Evolutionary conservation across 2,113 vertebrate genomes (phyloP).

Genomic region (Oxygymnocypris stewartii): DNA sequence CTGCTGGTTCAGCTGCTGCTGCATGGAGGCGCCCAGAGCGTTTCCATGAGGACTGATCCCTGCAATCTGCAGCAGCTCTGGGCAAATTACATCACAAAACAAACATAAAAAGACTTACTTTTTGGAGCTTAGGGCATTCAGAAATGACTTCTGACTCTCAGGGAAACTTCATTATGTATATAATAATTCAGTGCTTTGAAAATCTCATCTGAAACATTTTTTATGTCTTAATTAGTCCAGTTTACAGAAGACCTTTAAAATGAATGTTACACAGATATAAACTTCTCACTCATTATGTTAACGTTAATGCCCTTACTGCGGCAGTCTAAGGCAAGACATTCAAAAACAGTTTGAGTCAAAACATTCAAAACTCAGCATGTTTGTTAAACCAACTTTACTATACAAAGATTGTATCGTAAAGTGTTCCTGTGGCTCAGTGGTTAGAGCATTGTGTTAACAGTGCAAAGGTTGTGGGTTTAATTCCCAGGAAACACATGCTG

Average conservation of each 20-base stretch:
- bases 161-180: background rate
- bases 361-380: background rate
- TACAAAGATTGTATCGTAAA: background rate
- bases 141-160: background rate
- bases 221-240: background rate
- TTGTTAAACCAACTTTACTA: background rate
- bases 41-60: slow-evolving; percentile 88
- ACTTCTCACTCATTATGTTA: background rate
- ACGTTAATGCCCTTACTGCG: background rate
- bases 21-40: slow-evolving; percentile 86
- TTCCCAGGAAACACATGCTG: too few species aligned
- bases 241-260: background rate
- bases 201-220: background rate
- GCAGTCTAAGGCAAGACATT: background rate
- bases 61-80: slow-evolving; percentile 89
- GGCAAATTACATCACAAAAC: slow-evolving; percentile 29
- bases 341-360: background rate
- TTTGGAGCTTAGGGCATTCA: background rate
- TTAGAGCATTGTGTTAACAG: too few species aligned
- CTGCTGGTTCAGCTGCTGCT: slow-evolving; percentile 86
- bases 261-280: background rate
- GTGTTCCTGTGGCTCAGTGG: too few species aligned
- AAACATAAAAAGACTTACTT: background rate
- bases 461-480: too few species aligned
- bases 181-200: background rate